A percentile compares a stretch with the other conserved stretches of the same genome.
phyloP scores from a whole-genome alignment of 2,888 invertebrate genomes.

The Ormia ochracea region DNA sequence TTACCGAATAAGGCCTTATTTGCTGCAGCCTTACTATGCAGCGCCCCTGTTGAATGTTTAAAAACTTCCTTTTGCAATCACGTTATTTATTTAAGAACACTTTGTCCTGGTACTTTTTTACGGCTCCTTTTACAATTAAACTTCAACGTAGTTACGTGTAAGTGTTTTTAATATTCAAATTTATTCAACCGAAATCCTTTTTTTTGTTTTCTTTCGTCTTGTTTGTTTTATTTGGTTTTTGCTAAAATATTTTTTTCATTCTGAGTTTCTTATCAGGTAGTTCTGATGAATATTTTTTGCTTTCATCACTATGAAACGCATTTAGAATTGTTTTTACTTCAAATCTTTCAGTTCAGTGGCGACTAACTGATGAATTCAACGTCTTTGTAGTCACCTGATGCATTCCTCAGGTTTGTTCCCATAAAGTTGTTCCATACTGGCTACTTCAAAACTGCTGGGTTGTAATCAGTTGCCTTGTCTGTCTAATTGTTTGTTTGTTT shows the following conservation, averaged over 20 bases:
- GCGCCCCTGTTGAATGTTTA: too few relatives aligned
- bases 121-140: not conserved
- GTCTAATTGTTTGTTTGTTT: constrained; percentile 8
- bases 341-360: too few relatives aligned
- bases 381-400: too few relatives aligned
- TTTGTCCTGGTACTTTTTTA: not conserved
- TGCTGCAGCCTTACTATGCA: too few relatives aligned
- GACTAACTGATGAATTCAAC: too few relatives aligned
- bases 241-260: not conserved
- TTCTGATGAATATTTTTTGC: not conserved
- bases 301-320: too few relatives aligned
- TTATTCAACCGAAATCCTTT: not conserved
- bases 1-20: too few relatives aligned
- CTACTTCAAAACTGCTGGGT: not conserved
- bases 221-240: not conserved
- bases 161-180: not conserved
- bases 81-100: not conserved
- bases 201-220: not conserved
- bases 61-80: too few relatives aligned
- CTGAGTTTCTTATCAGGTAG: not conserved
- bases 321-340: too few relatives aligned
- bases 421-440: too few relatives aligned
- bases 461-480: not conserved
- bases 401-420: too few relatives aligned
- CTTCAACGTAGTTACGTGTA: not conserved